phyloP scores from a whole-genome alignment of 2,888 invertebrate genomes.

The Harpalus rubripes region DNA sequence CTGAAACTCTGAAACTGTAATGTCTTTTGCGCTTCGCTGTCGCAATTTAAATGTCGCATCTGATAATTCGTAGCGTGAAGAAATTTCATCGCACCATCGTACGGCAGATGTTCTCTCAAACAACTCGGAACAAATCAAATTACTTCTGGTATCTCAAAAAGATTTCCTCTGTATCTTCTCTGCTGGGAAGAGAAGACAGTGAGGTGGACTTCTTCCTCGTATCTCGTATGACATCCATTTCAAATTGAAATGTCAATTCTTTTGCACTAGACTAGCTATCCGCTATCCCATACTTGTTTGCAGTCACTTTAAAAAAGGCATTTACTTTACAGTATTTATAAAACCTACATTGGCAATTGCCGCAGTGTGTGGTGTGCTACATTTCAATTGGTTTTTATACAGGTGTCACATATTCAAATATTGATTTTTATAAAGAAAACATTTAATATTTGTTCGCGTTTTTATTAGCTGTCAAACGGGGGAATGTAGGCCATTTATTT shows the following conservation, averaged over 20 bases:
- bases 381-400: background rate
- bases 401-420: conserved; percentile 42
- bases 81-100: background rate
- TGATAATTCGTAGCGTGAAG: conserved; percentile 19
- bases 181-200: background rate
- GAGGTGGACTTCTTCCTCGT: no score
- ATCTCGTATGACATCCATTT: background rate
- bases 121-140: conserved; percentile 44
- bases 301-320: background rate
- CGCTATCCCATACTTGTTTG: background rate
- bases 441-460: conserved; percentile 6
- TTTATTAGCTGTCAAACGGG: conserved; percentile 2
- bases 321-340: background rate
- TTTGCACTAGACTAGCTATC: background rate
- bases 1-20: no score
- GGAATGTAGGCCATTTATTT: background rate
- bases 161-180: background rate
- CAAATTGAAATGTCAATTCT: conserved; percentile 2
- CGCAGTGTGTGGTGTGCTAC: background rate
- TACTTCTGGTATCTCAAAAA: conserved; percentile 13
- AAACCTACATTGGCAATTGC: background rate
- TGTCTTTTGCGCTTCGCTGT: no score
- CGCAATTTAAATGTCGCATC: background rate
- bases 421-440: conserved; percentile 36
- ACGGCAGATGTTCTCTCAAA: conserved; percentile 36